Percentiles rank a stretch among this genome's conserved stretches.
Conservation (phyloP, 2,113 vertebrate genomes). For the Elephas maximus region DNA sequence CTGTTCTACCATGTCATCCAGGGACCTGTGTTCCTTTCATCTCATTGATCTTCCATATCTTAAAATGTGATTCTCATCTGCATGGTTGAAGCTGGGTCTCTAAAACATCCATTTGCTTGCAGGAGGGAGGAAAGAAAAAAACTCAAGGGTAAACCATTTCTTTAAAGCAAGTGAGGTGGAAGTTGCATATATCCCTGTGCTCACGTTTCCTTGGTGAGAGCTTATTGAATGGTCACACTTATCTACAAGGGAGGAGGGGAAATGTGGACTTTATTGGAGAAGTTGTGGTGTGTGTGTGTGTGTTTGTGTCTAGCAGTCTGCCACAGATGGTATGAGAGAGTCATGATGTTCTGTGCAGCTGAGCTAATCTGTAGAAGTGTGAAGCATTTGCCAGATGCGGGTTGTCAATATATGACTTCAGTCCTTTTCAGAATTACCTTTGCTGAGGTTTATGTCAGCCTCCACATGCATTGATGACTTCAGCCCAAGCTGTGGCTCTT, state of each 20-base stretch:
- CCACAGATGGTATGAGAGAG: not conserved
- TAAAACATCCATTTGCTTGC: not conserved
- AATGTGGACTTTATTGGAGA: not conserved
- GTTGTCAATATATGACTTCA: not conserved
- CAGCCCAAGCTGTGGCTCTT: not conserved
- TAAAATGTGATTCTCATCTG: not conserved
- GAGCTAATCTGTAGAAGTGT: not conserved
- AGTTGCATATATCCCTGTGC: not conserved
- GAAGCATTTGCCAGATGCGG: not conserved
- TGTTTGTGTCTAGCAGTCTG: not conserved
- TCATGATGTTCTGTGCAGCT: not conserved
- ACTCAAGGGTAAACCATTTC: not conserved
- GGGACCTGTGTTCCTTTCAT: not conserved
- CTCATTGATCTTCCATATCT: not conserved
- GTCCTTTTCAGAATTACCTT: not conserved
- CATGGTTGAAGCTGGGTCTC: not conserved
- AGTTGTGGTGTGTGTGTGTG: not conserved
- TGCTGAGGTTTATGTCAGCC: not conserved
- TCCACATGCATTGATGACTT: not conserved
- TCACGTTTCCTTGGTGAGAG: conserved; percentile 32
- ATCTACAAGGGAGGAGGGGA: not conserved
- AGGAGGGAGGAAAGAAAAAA: not conserved
- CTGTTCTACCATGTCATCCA: not conserved
- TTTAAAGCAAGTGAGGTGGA: not conserved
- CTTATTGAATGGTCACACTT: not conserved